A percentile compares a stretch with the other conserved stretches of the same genome.
Evolutionary conservation across 92 coral and sea anemone species (phyloP).

Genomic region (Micromussa lordhowensis): DNA sequence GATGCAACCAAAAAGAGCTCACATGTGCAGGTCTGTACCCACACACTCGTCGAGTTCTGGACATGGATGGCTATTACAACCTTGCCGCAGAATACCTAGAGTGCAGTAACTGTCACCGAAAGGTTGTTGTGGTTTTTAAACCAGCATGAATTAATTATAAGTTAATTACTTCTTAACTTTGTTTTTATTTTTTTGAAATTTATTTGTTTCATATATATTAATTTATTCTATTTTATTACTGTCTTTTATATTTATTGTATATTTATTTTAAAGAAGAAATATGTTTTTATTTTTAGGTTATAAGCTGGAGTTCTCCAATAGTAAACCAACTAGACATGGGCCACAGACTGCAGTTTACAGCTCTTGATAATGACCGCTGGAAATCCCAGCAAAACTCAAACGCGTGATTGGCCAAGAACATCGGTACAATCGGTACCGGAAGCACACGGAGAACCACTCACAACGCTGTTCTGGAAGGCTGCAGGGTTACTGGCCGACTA

Average conservation of each 20-base stretch:
- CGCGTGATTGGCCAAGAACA: no score
- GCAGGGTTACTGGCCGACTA: not conserved
- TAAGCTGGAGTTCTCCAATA: no score
- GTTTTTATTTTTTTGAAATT: not conserved
- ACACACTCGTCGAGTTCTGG: slow-evolving; percentile 52
- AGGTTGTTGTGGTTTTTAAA: not conserved
- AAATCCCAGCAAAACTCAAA: no score
- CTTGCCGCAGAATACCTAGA: slow-evolving; percentile 57
- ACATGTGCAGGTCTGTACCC: slow-evolving; percentile 58
- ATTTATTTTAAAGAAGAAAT: no score
- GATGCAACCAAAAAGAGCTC: slow-evolving; percentile 25
- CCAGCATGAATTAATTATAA: not conserved
- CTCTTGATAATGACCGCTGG: no score
- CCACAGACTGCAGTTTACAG: no score
- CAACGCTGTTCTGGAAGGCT: no score
- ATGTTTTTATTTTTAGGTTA: no score
- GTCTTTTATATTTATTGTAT: not conserved
- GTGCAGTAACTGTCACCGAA: slow-evolving; percentile 48
- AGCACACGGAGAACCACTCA: no score
- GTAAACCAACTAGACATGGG: not conserved
- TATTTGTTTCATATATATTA: no score
- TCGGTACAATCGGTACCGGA: no score
- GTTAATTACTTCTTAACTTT: not conserved
- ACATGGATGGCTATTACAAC: slow-evolving; percentile 59
- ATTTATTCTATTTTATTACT: no score